phyloP scores from a whole-genome alignment of 2,797 vertebrate genomes.

The Hylomyscus alleni region DNA sequence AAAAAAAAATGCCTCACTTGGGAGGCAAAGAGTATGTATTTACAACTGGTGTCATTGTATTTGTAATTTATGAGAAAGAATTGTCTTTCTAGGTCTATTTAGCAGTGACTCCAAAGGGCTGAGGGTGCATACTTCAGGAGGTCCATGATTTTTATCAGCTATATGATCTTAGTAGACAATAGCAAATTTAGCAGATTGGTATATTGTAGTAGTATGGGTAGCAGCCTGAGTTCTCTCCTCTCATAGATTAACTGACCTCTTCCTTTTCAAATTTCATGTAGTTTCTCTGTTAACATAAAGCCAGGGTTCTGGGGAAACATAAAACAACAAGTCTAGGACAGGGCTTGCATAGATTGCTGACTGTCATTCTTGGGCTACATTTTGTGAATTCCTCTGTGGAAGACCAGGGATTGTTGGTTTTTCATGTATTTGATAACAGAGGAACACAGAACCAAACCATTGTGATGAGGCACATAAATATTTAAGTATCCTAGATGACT shows the following conservation, averaged over 20 bases:
- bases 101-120: conserved; percentile 80
- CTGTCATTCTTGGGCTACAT: conserved; percentile 80
- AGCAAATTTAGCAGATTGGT: conserved; percentile 84
- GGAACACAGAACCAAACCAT: conserved; percentile 80
- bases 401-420: conserved; percentile 83
- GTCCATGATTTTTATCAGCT: conserved; percentile 85
- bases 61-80: conserved; percentile 74
- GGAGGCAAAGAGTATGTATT: conserved; percentile 68
- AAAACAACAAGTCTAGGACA: conserved; percentile 87
- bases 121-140: conserved; percentile 76
- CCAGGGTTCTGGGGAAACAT: conserved; percentile 88
- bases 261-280: conserved; percentile 86
- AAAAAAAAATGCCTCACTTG: background rate
- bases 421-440: conserved; percentile 83
- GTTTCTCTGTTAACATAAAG: conserved; percentile 87
- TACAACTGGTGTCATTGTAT: conserved; percentile 69
- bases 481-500: conserved; percentile 77
- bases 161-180: conserved; percentile 76
- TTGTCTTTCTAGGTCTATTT: conserved; percentile 79
- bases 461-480: conserved; percentile 78
- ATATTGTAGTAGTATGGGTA: conserved; percentile 88
- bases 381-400: conserved; percentile 84
- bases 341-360: conserved; percentile 86
- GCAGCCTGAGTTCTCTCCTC: conserved; percentile 83
- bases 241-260: conserved; percentile 86